Percentiles rank a stretch among this genome's conserved stretches.
Evolutionary conservation across 2,113 vertebrate species (phyloP).

Genomic region (Apodemus speciosus): DNA sequence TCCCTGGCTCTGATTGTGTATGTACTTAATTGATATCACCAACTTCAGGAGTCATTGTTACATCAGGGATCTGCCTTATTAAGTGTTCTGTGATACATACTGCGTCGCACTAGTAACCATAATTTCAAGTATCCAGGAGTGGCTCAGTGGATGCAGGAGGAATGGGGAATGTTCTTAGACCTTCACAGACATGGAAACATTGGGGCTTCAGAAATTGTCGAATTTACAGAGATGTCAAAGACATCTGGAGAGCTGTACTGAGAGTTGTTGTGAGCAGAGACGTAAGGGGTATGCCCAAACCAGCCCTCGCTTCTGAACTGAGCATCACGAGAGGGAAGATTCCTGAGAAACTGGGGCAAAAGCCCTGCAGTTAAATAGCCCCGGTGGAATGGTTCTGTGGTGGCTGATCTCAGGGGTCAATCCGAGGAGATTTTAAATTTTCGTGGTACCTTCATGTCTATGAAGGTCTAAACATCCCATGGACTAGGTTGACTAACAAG

Average conservation of each 20-base stretch:
- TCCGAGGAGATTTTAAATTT: background rate
- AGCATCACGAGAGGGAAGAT: background rate
- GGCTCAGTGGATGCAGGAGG: background rate
- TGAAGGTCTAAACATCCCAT: background rate
- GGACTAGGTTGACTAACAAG: background rate
- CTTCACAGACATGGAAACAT: background rate
- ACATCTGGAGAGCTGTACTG: background rate
- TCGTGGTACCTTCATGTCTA: background rate
- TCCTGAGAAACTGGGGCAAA: background rate
- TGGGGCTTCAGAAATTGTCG: background rate
- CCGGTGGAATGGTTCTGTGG: background rate
- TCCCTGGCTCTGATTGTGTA: background rate
- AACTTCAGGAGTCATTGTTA: background rate
- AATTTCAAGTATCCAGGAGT: background rate
- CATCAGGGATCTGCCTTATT: too few species aligned
- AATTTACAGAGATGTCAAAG: background rate
- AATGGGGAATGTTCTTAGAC: background rate
- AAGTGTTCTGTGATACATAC: background rate
- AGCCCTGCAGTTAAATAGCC: background rate
- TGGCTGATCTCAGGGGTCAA: background rate
- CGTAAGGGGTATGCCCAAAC: background rate
- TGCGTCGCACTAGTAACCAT: rapidly evolving
- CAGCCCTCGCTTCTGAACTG: background rate
- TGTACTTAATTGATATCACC: background rate
- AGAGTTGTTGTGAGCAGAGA: background rate